A percentile compares a stretch with the other conserved stretches of the same genome.
phyloP scores from a whole-genome alignment of 2,888 invertebrate species.

The Apodemia mormo region DNA sequence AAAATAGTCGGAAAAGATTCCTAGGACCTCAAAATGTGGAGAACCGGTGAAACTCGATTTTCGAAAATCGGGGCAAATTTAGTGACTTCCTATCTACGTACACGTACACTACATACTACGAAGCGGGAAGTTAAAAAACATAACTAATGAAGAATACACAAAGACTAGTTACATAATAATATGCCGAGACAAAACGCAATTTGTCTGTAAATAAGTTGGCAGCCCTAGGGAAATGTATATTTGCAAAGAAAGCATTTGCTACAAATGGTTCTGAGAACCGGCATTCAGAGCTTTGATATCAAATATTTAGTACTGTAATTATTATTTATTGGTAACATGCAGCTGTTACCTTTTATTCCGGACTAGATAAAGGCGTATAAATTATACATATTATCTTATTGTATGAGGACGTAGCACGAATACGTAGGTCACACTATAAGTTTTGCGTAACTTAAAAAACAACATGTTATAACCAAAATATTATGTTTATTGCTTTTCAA shows the following conservation, averaged over 20 bases:
- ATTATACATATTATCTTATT: neutral
- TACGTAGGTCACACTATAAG: too few relatives aligned
- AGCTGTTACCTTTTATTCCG: constrained; percentile 11
- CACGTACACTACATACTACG: too few relatives aligned
- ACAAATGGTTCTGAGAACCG: constrained; percentile 8
- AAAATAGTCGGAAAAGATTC: too few relatives aligned
- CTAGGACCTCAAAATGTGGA: too few relatives aligned
- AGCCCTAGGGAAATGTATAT: constrained; percentile 17
- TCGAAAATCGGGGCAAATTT: too few relatives aligned
- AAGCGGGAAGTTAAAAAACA: neutral
- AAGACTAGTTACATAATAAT: neutral
- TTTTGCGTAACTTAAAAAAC: too few relatives aligned
- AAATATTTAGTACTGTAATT: constrained; percentile 13
- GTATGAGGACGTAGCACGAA: constrained; percentile 5
- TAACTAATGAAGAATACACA: neutral
- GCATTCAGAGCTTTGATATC: neutral
- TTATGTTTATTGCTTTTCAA: too few relatives aligned
- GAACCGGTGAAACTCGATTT: too few relatives aligned
- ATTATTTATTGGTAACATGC: constrained; percentile 13
- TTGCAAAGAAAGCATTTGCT: constrained; percentile 17
- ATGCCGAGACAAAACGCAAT: neutral
- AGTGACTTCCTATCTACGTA: too few relatives aligned
- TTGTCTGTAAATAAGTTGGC: neutral
- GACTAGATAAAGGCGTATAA: neutral
- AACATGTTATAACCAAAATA: too few relatives aligned